A percentile compares a stretch with the other conserved stretches of the same genome.
These are phyloP conservation scores for Microctonus brassicae DNA, from an alignment of 2,888 invertebrate species.

Conservation along the genomic window DNA sequence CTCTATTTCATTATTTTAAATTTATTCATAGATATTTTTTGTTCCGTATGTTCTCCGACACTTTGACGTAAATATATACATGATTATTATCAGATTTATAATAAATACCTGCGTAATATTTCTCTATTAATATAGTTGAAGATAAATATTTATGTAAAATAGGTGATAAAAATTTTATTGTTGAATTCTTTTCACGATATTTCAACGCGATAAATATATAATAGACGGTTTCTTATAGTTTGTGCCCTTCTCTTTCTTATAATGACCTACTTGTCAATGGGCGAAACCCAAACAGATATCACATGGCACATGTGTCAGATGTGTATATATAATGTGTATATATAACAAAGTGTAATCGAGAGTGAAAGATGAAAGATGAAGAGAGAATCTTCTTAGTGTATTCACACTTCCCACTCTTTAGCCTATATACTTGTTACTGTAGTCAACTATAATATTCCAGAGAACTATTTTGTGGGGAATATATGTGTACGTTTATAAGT, in stretches of 20 bases:
- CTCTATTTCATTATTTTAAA: background rate
- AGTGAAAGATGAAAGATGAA: constrained; percentile 4
- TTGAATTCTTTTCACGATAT: background rate
- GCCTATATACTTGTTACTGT: background rate
- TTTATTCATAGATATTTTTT: background rate
- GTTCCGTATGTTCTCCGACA: background rate
- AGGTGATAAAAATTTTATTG: background rate
- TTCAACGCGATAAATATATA: background rate
- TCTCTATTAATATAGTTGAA: background rate
- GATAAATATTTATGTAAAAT: background rate
- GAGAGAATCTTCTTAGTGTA: background rate
- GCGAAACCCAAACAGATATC: constrained; percentile 17
- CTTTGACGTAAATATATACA: background rate
- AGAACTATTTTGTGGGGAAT: no score
- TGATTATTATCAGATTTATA: background rate
- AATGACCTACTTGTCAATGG: constrained; percentile 35
- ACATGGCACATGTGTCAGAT: background rate
- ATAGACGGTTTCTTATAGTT: background rate
- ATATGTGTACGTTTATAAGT: no score
- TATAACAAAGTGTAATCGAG: constrained; percentile 8
- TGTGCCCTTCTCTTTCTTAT: constrained; percentile 26
- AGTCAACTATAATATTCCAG: background rate
- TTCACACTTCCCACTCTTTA: background rate
- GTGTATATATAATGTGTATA: background rate
- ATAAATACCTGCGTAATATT: background rate